Percentiles rank a stretch among this genome's conserved stretches.
Evolutionary conservation across 1,140 invertebrate genomes (phyloP).

Genomic region (Octopus bimaculoides): DNA sequence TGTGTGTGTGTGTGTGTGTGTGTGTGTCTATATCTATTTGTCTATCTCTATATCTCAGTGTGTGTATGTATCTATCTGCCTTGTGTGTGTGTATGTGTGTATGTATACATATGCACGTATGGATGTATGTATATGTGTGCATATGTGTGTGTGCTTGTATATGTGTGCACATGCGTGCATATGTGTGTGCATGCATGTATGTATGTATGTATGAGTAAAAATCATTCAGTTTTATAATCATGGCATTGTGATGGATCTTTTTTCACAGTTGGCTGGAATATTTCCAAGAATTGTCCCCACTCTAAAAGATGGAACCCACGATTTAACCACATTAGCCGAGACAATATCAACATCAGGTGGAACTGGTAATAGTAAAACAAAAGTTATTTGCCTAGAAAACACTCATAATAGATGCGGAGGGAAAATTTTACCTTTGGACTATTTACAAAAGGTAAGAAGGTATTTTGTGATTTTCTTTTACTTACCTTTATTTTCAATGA

Average conservation of each 20-base stretch:
- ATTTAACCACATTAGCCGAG: conserved; percentile 67
- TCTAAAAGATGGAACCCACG: conserved; percentile 81
- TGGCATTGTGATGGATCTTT: neutral
- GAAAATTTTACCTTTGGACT: conserved; percentile 74
- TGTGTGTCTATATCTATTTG: too few relatives aligned
- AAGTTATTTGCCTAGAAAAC: conserved; percentile 84
- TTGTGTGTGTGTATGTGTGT: too few relatives aligned
- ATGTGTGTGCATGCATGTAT: too few relatives aligned
- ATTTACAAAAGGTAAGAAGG: conserved; percentile 68
- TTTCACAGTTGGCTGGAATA: conserved; percentile 78
- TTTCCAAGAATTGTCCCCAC: conserved; percentile 72
- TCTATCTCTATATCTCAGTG: too few relatives aligned
- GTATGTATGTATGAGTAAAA: too few relatives aligned
- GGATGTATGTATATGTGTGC: too few relatives aligned
- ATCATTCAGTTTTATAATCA: conserved; percentile 12
- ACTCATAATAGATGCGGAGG: conserved; percentile 89
- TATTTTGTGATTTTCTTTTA: neutral
- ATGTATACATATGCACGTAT: too few relatives aligned
- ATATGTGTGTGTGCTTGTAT: too few relatives aligned
- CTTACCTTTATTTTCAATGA: neutral
- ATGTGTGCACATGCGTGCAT: too few relatives aligned
- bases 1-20: too few relatives aligned
- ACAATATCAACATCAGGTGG: conserved; percentile 66
- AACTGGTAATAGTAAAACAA: conserved; percentile 73
- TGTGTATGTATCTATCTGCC: too few relatives aligned